These are phyloP conservation scores for Acanthaster planci DNA, from an alignment of 35 echinoderm and acorn worm species.

Conservation along the genomic window DNA sequence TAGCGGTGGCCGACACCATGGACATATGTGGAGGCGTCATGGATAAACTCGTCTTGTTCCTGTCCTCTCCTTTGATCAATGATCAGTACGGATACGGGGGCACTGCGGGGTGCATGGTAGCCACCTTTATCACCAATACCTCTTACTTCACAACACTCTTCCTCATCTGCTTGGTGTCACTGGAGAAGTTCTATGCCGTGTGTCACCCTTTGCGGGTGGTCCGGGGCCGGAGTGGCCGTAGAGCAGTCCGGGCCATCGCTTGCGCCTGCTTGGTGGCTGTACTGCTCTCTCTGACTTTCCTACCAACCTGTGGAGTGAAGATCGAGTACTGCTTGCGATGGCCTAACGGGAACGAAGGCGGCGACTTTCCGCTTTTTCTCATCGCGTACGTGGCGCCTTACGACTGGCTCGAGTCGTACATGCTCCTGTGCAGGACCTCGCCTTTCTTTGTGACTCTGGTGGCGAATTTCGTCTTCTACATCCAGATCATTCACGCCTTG, in stretches of 20 bases:
- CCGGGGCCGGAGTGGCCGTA: not conserved
- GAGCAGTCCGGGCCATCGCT: slow-evolving; percentile 22
- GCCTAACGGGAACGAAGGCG: not conserved
- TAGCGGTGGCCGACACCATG: slow-evolving; percentile 11
- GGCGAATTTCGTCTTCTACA: not conserved
- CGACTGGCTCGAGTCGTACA: not conserved
- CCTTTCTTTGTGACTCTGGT: slow-evolving; percentile 30
- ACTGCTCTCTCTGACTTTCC: slow-evolving; percentile 1
- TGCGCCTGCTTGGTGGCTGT: slow-evolving; percentile 14
- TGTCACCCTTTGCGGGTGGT: slow-evolving; percentile 21
- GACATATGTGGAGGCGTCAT: not conserved
- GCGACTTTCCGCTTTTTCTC: not conserved
- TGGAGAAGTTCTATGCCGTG: slow-evolving; percentile 30
- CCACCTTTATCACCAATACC: not conserved
- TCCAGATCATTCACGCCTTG: slow-evolving; percentile 25
- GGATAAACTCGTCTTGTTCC: slow-evolving; percentile 2
- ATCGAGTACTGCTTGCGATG: not conserved
- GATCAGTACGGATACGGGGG: not conserved
- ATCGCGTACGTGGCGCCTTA: not conserved
- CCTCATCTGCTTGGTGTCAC: slow-evolving; percentile 8
- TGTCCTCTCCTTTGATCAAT: not conserved
- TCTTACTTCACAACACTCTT: slow-evolving; percentile 15
- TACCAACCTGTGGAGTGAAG: not conserved
- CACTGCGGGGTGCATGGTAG: not conserved
- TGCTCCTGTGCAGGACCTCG: not conserved